Evolutionary conservation across 2,888 invertebrate genomes (phyloP).

Genomic region (Prosopocoilus inquinatus): DNA sequence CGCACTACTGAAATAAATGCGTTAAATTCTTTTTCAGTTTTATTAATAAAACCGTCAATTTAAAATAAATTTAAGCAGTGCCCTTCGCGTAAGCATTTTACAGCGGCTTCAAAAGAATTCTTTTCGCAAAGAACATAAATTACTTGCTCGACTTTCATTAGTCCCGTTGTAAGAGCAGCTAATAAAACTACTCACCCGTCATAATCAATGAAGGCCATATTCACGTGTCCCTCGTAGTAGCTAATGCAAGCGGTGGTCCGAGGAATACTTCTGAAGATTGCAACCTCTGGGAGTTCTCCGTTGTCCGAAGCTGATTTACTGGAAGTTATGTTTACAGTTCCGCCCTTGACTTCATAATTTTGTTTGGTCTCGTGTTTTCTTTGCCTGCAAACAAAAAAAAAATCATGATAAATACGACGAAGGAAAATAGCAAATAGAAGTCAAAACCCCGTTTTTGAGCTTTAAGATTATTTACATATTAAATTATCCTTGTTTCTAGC

Average conservation of each 20-base stretch:
- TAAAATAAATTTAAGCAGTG: too few species aligned
- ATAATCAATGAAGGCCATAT: slow-evolving; percentile 42
- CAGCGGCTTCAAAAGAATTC: too few species aligned
- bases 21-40: too few species aligned
- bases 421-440: not conserved
- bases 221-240: slow-evolving; percentile 40
- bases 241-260: slow-evolving; percentile 32
- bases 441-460: too few species aligned
- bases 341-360: not conserved
- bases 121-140: too few species aligned
- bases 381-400: not conserved
- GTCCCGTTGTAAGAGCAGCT: not conserved
- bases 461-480: not conserved
- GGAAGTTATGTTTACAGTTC: slow-evolving; percentile 21
- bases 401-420: not conserved
- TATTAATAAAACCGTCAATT: too few species aligned
- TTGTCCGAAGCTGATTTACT: slow-evolving; percentile 24
- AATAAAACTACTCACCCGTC: slow-evolving; percentile 40
- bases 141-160: not conserved
- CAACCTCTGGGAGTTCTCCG: slow-evolving; percentile 15
- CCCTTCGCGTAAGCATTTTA: too few species aligned
- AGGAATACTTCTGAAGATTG: slow-evolving; percentile 16
- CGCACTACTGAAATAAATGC: too few species aligned
- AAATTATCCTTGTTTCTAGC: too few species aligned
- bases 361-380: not conserved